Evolutionary conservation across 2,888 invertebrate species (phyloP), one percentile per base, ranked within the genome.

Genomic region (Halictus ligatus): DNA sequence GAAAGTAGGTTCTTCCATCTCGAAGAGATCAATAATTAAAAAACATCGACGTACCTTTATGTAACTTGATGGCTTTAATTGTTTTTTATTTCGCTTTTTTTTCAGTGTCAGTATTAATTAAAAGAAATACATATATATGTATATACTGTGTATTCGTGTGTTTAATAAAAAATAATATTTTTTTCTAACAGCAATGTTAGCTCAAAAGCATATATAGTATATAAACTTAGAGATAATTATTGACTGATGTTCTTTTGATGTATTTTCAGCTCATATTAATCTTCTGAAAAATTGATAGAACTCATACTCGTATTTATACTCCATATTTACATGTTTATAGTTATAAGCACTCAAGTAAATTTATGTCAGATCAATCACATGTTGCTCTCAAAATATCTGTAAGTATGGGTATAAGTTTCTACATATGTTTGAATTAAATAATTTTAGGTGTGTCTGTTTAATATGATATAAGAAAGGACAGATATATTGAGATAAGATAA

Each of bases 191-290:
- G 71, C 43, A 46, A 43, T 7, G 18, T 29, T 64, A 13, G 15
- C 50, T 69, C 54, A 6, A 25, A 60, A 18, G 35, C 7, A 46
- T 40, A 58, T 73, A 29, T 80, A 77, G 13, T 40, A 29, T 21
- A 13, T 67, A 76, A 50, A 74, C 46, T n/a, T 54, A 12, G 35
- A 35, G 21, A 35, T 85, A 80, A 67, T 74, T 73, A 80, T 60
- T 77, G 86, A 74, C 15, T 80, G 29, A 10, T 86, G 58, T 60
- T 50, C 46, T 4, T 80, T 71, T 64, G 43, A 18, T 58, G 25
- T 50, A 29, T 86, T 86, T 86, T 78, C 86, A 86, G 78, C 81
- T 50, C 25, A 71, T 13, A 1, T 78, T 86, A 54, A 43, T 18
- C 6, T n/a, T 7, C 67, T 74, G n/a, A 35, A 8, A 67, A 54